Conservation (phyloP, 2,888 invertebrate species). For the Prosopocoilus inquinatus region DNA sequence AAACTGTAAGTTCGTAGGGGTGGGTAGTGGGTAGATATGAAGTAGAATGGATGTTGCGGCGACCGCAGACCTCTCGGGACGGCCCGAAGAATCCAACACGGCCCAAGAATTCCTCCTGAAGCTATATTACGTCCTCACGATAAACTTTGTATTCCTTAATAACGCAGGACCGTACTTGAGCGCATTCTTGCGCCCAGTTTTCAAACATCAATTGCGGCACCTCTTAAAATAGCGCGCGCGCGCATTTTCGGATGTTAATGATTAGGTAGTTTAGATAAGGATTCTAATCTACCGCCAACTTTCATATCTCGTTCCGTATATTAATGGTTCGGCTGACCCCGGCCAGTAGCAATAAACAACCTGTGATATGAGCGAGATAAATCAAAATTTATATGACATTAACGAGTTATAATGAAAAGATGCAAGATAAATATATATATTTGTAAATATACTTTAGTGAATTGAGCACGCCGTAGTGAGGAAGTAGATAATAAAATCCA, state of each 20-base stretch:
- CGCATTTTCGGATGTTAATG: no score
- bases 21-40: conserved; percentile 36
- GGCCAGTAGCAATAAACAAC: not conserved
- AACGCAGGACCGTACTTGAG: conserved; percentile 23
- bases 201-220: no score
- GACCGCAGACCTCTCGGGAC: conserved; percentile 51
- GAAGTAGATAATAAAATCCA: no score
- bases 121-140: conserved; percentile 35
- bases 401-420: not conserved
- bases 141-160: conserved; percentile 35
- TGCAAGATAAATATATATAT: not conserved
- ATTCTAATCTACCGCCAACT: no score
- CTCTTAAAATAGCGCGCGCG: no score
- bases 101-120: conserved; percentile 47
- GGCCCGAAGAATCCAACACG: conserved; percentile 42
- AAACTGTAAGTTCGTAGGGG: conserved; percentile 37
- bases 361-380: not conserved
- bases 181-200: not conserved
- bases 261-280: no score
- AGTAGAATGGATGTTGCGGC: conserved; percentile 49
- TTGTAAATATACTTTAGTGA: not conserved
- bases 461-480: no score
- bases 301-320: no score
- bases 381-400: not conserved
- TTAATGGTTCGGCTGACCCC: no score